phyloP scores from a whole-genome alignment of 2,888 invertebrate genomes.

The Nomada goodeniana region DNA sequence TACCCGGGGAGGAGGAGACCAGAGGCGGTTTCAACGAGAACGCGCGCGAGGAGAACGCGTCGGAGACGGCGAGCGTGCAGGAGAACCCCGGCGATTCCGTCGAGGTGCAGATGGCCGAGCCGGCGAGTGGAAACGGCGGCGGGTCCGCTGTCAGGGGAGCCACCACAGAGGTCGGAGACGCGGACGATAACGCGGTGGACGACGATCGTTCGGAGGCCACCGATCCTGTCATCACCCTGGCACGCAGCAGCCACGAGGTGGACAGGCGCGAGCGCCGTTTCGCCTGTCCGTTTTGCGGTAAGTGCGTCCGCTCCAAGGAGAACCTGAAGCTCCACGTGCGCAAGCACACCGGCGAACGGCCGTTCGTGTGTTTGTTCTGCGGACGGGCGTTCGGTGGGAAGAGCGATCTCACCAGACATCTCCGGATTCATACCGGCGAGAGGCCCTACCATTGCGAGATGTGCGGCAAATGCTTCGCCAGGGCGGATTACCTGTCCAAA shows the following conservation, averaged over 20 bases:
- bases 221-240: constrained; percentile 60
- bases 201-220: constrained; percentile 83
- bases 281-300: constrained; percentile 95
- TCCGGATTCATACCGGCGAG: constrained; percentile 95
- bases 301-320: constrained; percentile 95
- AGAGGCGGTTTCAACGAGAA: constrained; percentile 65
- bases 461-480: constrained; percentile 95
- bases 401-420: constrained; percentile 93
- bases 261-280: constrained; percentile 86
- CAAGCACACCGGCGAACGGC: constrained; percentile 94
- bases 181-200: constrained; percentile 78
- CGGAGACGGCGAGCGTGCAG: constrained; percentile 76
- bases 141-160: constrained; percentile 47
- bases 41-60: constrained; percentile 79
- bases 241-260: constrained; percentile 72
- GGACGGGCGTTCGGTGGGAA: constrained; percentile 95
- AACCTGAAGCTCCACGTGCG: constrained; percentile 94
- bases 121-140: constrained; percentile 27
- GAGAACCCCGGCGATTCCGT: constrained; percentile 72
- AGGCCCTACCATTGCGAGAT: constrained; percentile 96
- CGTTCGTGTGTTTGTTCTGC: constrained; percentile 96
- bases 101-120: constrained; percentile 56
- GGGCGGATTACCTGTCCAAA: constrained; percentile 95
- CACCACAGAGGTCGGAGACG: constrained; percentile 82
- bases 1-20: constrained; percentile 85